phyloP scores from a whole-genome alignment of 2,113 vertebrate genomes.

The Gallinago paraguaiae region DNA sequence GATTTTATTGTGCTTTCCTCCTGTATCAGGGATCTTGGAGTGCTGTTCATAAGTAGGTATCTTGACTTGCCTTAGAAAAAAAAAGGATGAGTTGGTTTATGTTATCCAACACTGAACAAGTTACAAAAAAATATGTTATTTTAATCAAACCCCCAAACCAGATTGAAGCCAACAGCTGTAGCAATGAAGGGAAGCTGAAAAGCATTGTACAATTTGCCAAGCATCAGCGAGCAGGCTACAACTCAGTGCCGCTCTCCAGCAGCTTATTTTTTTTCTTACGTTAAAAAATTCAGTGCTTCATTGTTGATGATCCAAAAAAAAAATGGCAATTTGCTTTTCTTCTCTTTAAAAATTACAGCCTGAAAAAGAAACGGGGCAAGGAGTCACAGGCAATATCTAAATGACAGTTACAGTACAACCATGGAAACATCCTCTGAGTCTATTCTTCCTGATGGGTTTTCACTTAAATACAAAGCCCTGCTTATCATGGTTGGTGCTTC shows the following conservation, averaged over 20 bases:
- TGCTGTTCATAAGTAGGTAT: not conserved
- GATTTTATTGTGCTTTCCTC: not conserved
- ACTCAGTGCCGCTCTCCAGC: not conserved
- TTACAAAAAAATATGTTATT: not conserved
- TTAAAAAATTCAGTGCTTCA: not conserved
- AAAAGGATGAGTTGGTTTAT: not conserved
- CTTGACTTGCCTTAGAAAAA: not conserved
- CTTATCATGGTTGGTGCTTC: not conserved
- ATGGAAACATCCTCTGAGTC: not conserved
- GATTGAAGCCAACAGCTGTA: conserved; percentile 28
- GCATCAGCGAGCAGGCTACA: conserved; percentile 18
- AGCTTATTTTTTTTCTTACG: not conserved
- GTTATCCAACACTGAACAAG: not conserved
- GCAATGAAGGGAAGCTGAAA: conserved; percentile 2
- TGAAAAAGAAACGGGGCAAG: conserved; percentile 3
- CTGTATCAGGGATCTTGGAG: not conserved
- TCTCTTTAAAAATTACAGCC: not conserved
- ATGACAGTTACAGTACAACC: not conserved
- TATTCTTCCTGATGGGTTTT: not conserved
- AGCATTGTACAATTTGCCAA: conserved; percentile 18
- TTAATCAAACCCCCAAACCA: conserved; percentile 4
- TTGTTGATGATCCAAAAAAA: not conserved
- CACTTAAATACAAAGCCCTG: not conserved
- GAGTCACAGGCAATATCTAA: not conserved
- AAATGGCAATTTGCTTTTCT: not conserved